Evolutionary conservation across 2,797 vertebrate species (phyloP), one percentile per base, ranked within the genome.

Genomic region (Manis crassicaudata): DNA sequence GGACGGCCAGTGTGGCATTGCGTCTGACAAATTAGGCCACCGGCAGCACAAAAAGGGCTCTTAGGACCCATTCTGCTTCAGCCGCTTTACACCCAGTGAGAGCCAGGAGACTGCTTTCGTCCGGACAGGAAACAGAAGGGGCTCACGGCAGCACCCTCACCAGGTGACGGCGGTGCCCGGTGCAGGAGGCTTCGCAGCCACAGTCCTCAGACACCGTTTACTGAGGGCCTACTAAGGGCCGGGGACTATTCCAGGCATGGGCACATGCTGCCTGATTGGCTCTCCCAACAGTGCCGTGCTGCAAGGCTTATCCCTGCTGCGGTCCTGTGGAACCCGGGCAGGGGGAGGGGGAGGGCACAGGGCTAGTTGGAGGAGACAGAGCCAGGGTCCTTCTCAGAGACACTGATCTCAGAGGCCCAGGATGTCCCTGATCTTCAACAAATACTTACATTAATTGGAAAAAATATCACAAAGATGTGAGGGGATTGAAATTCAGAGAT

Each of bases 31-130:
- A 98, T 97, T 97, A 93, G 97, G 89, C 90, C 79, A 85, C 81
- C 46, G 84, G 96, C 37, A 18, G 85, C 96, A 97, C 97, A 98
- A 98, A 97, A 29, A 2, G 94, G 68, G 85, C 83, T 92, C 50
- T 86, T 89, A 94, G 96, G 50, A 75, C 94, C 92, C 91, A 73
- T 86, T 94, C 97, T 91, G 87, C 92, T 96, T 97, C 96, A 97
- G 97, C 96, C 96, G 92, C 89, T 88, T 93, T 73, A 92, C 17
- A 77, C 79, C 91, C 97, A 95, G 91, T 29, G 43, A 95, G 91
- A 96, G 97, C 96, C 97, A 97, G 95, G 96, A 95, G 75, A 97
- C 93, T 88, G 93, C 95, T 94, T 96, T 96, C 92, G 97, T 97
- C 79, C 16, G 70, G 67, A 18, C 21, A 1, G 72, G 86, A 68